These are phyloP conservation scores for Asbolus verrucosus DNA, from an alignment of 1,140 invertebrate genomes.

Conservation along the genomic window DNA sequence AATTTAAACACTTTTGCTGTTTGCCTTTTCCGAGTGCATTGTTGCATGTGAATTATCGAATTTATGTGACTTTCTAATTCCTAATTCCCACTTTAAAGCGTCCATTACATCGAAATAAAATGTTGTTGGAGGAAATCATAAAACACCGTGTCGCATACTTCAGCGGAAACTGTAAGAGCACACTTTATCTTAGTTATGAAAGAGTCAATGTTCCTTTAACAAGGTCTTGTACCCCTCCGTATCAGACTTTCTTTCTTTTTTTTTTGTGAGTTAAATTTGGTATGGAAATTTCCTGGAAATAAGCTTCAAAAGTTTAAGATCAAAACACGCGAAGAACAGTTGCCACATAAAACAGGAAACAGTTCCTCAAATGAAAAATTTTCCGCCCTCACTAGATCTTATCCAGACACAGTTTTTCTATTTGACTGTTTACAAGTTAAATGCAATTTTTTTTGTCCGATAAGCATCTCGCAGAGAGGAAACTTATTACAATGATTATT, in stretches of 20 bases:
- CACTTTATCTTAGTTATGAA: constrained; percentile 35
- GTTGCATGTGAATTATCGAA: too few species aligned
- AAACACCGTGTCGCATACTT: constrained; percentile 10
- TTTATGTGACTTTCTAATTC: constrained; percentile 1
- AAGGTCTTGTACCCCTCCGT: constrained; percentile 13
- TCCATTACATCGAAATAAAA: not conserved
- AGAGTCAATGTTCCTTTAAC: constrained; percentile 27
- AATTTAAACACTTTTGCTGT: too few species aligned
- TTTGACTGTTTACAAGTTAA: constrained; percentile 35
- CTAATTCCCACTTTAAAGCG: not conserved
- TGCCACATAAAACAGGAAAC: constrained; percentile 16
- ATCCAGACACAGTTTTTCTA: constrained; percentile 18
- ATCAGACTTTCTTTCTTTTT: constrained; percentile 22
- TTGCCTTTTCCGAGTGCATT: too few species aligned
- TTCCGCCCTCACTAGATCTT: constrained; percentile 17
- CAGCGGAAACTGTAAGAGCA: constrained; percentile 12
- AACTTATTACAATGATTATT: constrained; percentile 32
- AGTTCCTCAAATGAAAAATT: constrained; percentile 31
- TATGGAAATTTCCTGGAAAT: constrained; percentile 24
- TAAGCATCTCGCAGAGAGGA: not conserved
- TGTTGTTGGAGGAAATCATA: constrained; percentile 10
- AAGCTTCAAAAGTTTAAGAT: constrained; percentile 23
- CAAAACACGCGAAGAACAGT: constrained; percentile 18
- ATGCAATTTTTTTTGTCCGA: constrained; percentile 13
- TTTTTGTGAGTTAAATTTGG: constrained; percentile 9